Base-by-base conservation (phyloP, 2,113 vertebrate genomes). In the Poeciliopsis prolifica region DNA sequence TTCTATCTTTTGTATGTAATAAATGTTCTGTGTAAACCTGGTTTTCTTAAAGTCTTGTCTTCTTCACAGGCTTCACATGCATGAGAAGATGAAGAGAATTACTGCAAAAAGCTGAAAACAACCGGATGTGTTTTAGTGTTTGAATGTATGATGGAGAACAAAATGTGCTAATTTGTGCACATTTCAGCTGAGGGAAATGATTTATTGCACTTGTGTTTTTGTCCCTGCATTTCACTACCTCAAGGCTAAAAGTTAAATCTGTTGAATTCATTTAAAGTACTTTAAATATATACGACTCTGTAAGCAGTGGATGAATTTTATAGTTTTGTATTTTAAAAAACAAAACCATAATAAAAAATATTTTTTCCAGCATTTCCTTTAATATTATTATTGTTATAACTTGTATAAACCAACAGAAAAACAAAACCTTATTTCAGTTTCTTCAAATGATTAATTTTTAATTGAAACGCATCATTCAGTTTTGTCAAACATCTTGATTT, bases 151-250 rank as follows among this genome's bases (percentile, higher is more conserved):
- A 29, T 8, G 15, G 61, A 62, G 61, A 30, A 19, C 61, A 62
- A 65, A 29, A 63, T 31, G 15, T 31, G 29, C 70, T 62, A 62
- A 60, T 83, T 13, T 37, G 0, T 37, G 35, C 63, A 64, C 80
- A 71, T 54, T 28, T 70, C 13, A 72, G 65, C 79, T 67, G 74
- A 72, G 73, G 11, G 65, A 87, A 68, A 69, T 65, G 73, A 84
- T 83, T 79, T 73, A 61, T 88, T 90, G 86, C 84, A 89, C 86
- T 83, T 80, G 75, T 87, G 61, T 80, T 68, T 72, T 35, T 24
- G 77, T 87, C 70, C 72, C 77, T 70, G 68, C 79, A 42, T 79
- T 60, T 82, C 77, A 83, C 90, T 91, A 93, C 93, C 92, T 94
- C 92, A 90, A 75, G 72, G 81, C 70, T 85, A 33, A 40, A 51